These are phyloP conservation scores for Deilephila elpenor DNA, from an alignment of 2,888 invertebrate genomes.

Conservation along the genomic window DNA sequence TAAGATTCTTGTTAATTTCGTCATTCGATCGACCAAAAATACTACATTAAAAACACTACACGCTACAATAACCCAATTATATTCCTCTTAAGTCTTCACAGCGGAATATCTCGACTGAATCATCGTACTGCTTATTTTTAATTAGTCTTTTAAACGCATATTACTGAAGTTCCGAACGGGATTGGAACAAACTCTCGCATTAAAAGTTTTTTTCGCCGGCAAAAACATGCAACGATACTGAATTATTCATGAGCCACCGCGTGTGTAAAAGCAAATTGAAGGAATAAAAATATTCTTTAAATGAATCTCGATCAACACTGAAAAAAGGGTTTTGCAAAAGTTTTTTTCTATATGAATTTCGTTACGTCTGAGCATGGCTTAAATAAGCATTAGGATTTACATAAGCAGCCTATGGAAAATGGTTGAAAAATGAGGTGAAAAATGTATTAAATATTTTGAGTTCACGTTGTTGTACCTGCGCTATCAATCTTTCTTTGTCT, in stretches of 20 bases:
- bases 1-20: not conserved
- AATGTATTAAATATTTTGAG: too few species aligned
- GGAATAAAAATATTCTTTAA: slow-evolving; percentile 49
- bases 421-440: not conserved
- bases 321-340: not conserved
- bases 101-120: not conserved
- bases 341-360: not conserved
- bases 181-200: slow-evolving; percentile 49
- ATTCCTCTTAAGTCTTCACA: slow-evolving; percentile 42
- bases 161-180: slow-evolving; percentile 52
- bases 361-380: not conserved
- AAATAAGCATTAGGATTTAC: not conserved
- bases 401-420: not conserved
- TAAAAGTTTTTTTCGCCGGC: slow-evolving; percentile 55
- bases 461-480: too few species aligned
- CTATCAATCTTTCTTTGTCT: too few species aligned
- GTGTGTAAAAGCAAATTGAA: slow-evolving; percentile 43
- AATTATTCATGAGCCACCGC: slow-evolving; percentile 54
- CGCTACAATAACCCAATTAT: slow-evolving; percentile 36
- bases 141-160: slow-evolving; percentile 15
- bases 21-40: not conserved
- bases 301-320: slow-evolving; percentile 32
- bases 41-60: not conserved
- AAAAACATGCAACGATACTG: slow-evolving; percentile 54
- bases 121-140: not conserved